A percentile compares a stretch with the other conserved stretches of the same genome.
phyloP scores from a whole-genome alignment of 2,113 vertebrate species.

The Gymnogyps californianus region DNA sequence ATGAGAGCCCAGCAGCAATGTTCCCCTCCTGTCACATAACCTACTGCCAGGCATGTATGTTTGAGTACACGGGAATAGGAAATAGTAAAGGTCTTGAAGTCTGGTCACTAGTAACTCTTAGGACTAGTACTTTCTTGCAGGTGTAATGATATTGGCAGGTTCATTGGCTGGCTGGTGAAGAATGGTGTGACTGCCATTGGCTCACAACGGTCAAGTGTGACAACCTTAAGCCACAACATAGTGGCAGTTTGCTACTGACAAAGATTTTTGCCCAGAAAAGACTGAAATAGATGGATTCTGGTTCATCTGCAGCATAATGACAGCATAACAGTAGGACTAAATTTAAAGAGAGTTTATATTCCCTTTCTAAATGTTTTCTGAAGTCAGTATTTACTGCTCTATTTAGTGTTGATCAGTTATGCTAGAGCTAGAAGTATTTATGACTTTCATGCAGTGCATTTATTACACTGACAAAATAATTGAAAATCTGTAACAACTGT shows the following conservation, averaged over 20 bases:
- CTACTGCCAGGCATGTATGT: neutral
- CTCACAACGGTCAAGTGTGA: neutral
- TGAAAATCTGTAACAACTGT: neutral
- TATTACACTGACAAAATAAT: neutral
- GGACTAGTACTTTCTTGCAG: neutral
- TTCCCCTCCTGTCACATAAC: neutral
- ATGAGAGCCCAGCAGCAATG: neutral
- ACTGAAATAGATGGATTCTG: neutral
- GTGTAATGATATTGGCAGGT: neutral
- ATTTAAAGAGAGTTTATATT: neutral
- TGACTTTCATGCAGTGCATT: neutral
- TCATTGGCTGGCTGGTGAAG: neutral
- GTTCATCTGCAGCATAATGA: neutral
- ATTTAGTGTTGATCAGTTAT: neutral
- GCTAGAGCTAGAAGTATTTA: neutral
- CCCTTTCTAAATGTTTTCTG: neutral
- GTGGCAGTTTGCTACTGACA: neutral
- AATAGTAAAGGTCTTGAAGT: neutral
- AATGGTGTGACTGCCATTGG: fast-evolving
- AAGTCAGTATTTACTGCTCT: neutral
- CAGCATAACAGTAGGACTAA: neutral
- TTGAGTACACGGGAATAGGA: neutral
- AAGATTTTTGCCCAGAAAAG: neutral
- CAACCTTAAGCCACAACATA: neutral
- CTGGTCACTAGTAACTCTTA: neutral